phyloP scores from a whole-genome alignment of 1,140 invertebrate species.

The roundworm (Caenorhabditis elegans) region WBcel235 BX284603.4:8313501-8314000 shows the following conservation, averaged over 20 bases:
- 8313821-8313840: background rate
- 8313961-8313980: slow-evolving; percentile 5
- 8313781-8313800: background rate
- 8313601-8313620: background rate
- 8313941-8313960: background rate
- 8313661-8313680: background rate
- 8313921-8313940: background rate
- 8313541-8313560: too few relatives aligned
- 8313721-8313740: background rate
- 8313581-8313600: background rate
- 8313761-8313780: background rate
- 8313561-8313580: background rate
- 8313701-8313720: background rate
- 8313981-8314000: background rate
- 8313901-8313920: background rate
- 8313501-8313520: background rate
- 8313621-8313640: background rate
- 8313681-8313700: background rate
- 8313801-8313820: background rate
- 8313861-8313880: too few relatives aligned
- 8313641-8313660: slow-evolving; percentile 3
- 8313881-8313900: background rate
- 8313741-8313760: background rate
- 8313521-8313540: background rate
- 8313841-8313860: background rate